These are phyloP conservation scores for Spongia lamella DNA, from an alignment of 37 sponge, comb jelly and placozoan species.

Conservation along the genomic window DNA sequence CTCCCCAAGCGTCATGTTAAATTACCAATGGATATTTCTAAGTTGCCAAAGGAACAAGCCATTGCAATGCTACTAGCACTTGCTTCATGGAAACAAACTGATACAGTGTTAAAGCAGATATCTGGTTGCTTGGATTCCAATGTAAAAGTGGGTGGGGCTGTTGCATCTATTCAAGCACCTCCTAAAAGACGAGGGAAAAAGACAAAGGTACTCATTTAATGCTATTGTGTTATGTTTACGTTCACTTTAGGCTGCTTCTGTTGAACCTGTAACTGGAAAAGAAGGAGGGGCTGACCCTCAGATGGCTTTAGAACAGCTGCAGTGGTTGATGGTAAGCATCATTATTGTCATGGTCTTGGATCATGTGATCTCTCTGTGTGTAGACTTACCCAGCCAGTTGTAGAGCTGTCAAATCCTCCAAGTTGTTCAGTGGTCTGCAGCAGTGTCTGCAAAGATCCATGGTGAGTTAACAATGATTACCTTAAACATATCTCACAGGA, in stretches of 20 bases:
- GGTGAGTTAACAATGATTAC: too few species aligned
- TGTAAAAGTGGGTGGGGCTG: neutral
- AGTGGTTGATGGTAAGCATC: slow-evolving; percentile 42
- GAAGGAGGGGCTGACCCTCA: slow-evolving; percentile 5
- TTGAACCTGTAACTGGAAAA: too few species aligned
- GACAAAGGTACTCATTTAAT: neutral
- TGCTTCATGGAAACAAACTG: slow-evolving; percentile 50
- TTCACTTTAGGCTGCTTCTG: too few species aligned
- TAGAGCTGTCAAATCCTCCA: slow-evolving; percentile 31
- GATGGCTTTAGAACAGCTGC: slow-evolving; percentile 27
- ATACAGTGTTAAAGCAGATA: slow-evolving; percentile 28
- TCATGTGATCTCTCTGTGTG: neutral
- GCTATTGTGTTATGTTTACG: neutral
- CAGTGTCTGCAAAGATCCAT: slow-evolving; percentile 35
- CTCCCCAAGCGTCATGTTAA: slow-evolving; percentile 39
- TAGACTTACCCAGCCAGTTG: slow-evolving; percentile 47
- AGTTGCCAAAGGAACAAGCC: neutral
- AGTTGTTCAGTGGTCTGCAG: slow-evolving; percentile 44
- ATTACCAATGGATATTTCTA: slow-evolving; percentile 7
- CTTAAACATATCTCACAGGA: too few species aligned
- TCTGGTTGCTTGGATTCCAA: slow-evolving; percentile 17
- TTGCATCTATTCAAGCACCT: neutral
- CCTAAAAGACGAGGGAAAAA: neutral
- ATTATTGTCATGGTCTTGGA: slow-evolving; percentile 2
- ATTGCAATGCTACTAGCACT: slow-evolving; percentile 56